phyloP scores from a whole-genome alignment of 1,140 invertebrate species.

The Dinoponera quadriceps region DNA sequence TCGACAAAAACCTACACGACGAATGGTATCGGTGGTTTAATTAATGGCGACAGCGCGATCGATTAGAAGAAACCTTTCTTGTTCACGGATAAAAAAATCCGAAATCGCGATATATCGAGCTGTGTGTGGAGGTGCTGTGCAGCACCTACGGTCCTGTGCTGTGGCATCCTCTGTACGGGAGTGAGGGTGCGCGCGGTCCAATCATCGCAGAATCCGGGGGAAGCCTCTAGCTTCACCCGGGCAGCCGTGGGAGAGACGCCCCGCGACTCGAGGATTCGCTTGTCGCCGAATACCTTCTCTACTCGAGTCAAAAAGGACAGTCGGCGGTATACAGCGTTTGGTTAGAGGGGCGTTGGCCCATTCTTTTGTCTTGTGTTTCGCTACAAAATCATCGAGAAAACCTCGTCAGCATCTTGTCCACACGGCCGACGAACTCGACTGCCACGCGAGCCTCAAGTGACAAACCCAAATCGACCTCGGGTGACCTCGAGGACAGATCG shows the following conservation, averaged over 20 bases:
- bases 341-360: slow-evolving; percentile 82
- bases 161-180: slow-evolving; percentile 70
- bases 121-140: background rate
- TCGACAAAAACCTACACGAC: background rate
- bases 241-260: slow-evolving; percentile 78
- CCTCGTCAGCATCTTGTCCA: slow-evolving; percentile 33
- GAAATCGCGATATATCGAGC: slow-evolving; percentile 23
- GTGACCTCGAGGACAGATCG: slow-evolving; percentile 22
- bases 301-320: slow-evolving; percentile 79
- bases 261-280: slow-evolving; percentile 77
- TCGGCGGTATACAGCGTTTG: slow-evolving; percentile 71
- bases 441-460: slow-evolving; percentile 41
- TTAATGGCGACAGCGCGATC: background rate
- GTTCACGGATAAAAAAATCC: background rate
- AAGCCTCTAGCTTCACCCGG: slow-evolving; percentile 80
- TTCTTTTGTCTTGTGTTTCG: slow-evolving; percentile 36
- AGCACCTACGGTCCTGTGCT: slow-evolving; percentile 72
- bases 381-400: slow-evolving; percentile 31
- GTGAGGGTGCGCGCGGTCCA: slow-evolving; percentile 83
- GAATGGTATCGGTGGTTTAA: background rate
- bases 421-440: slow-evolving; percentile 25
- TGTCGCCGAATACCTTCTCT: slow-evolving; percentile 76
- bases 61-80: slow-evolving; percentile 21
- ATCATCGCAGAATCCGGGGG: slow-evolving; percentile 85
- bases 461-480: slow-evolving; percentile 33